Base-by-base conservation (phyloP, 1,140 invertebrate genomes). In the Prorops nasuta region DNA sequence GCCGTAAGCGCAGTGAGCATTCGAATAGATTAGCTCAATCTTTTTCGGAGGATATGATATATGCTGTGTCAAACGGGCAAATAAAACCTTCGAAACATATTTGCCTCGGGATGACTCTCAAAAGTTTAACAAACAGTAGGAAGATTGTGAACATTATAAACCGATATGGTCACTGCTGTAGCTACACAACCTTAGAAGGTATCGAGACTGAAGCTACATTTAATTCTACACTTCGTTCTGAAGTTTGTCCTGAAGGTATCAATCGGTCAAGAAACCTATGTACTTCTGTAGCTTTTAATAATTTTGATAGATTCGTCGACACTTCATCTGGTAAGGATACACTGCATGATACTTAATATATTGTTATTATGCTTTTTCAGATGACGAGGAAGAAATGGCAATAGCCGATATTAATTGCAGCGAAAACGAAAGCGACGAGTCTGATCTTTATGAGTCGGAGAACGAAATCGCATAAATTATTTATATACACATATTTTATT, bases 21-120 rank as follows among this genome's bases (percentile, higher is more conserved):
- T 22, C 20, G 14, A 7, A 46, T 1, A 21, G 36, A 38, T 22
- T 24, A 24, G 14, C 9, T 35, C 6, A 39, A 16, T 41, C 45
- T 15, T 15, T 60, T 31, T 8, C 48, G 15, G 36, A 39, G 21
- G 54, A 61, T 49, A 16, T 44, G 7, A 53, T 60, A 21, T 24
- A 54, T 43, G 32, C 17, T 8, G 32, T 42, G 3, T 10, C 20
- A 10, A 35, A 49, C 37, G 21, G 39, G n/a, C 3, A 17, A 15
- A 22, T 49, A 10, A 49, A 49, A 22, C 3, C 39, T 3, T 42
- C 10, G 3, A 49, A 49, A 28, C 47, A 49, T 28, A 28, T 47
- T 7, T 16, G 16, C 17, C 15, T 42, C n/a, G 47, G 32, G 6
- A 37, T 49, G 19, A 21, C 40, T n/a, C 19, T 49, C 12, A 49